Base-by-base conservation (phyloP, 2,888 invertebrate species). In the Molanna angustata region DNA sequence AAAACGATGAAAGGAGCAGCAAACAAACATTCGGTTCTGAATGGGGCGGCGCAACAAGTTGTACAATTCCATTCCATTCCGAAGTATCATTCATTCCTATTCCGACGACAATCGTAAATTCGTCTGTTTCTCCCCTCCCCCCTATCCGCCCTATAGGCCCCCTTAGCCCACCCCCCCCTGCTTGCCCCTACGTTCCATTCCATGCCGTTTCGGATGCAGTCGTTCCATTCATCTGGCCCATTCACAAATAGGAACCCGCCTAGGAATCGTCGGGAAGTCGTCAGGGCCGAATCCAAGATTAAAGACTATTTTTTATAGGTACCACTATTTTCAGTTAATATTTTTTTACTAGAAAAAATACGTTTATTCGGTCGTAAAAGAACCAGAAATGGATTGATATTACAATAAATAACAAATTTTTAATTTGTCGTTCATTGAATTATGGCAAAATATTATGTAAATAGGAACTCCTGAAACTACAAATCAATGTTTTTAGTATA, bases 181-280 rank as follows among this genome's bases (percentile, higher is more conserved):
- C 39, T 9, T 31, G 20, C 48, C 18, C 18, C 18, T 33, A 27
- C 19, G 18, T 18, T 20, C 46, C 35, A 11, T 21, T 21, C 11
- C 48, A 48, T 48, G 39, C 48, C 41, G 18, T 41, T 41, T 41
- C 20, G 21, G 41, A 41, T 41, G 41, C 21, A 41, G 40, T 17
- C 31, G 20, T 44, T 46, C 37, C 55, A 51, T 51, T 55, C 51
- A 51, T 46, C 40, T 39, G 46, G 27, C 52, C 39, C 52, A 53
- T 53, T 49, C 49, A 53, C 44, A 32, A 50, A 50, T 48, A 42
- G 14, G 35, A 17, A 9, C 37, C 18, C 37, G 18, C 18, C 18
- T 18, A 18, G 17, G 41, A 41, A 41, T 13, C n/a, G 39, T 21
- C 13, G 41, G 41, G 41, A 18, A 21, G 20, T 3, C 6, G 4